phyloP scores from a whole-genome alignment of 2,113 vertebrate species.

The Danio rerio region GRCz12tu NC_133189.1:29986001-29986500 shows the following conservation, averaged over 20 bases:
- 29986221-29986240: neutral
- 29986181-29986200: neutral
- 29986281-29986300: too few species aligned
- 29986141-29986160: neutral
- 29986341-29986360: too few species aligned
- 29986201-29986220: neutral
- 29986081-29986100: constrained; percentile 58
- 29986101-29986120: constrained; percentile 7
- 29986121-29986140: constrained; percentile 12
- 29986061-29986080: constrained; percentile 58
- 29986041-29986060: constrained; percentile 63
- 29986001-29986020: constrained; percentile 52
- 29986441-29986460: too few species aligned
- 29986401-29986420: too few species aligned
- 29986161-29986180: neutral
- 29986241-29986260: neutral
- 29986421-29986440: too few species aligned
- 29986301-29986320: too few species aligned
- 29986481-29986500: too few species aligned
- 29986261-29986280: neutral
- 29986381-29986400: too few species aligned
- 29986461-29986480: too few species aligned
- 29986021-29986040: constrained; percentile 62
- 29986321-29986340: too few species aligned
- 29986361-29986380: too few species aligned